Conservation (phyloP, 2,113 vertebrate genomes). For the Chinchilla lanigera region DNA sequence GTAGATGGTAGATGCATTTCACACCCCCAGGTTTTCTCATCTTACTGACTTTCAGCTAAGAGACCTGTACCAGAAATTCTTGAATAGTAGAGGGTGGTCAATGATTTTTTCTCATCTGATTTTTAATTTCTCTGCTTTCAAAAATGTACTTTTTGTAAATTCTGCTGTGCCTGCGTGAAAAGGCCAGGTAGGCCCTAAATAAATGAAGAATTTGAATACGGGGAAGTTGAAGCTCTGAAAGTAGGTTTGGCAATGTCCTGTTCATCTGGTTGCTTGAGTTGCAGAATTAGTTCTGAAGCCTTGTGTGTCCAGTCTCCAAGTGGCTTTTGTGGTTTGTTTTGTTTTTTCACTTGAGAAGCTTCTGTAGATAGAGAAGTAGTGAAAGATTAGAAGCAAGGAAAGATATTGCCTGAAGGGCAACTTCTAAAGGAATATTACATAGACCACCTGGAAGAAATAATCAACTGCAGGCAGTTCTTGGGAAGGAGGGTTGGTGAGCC, state of each 20-base stretch:
- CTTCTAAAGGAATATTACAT: background rate
- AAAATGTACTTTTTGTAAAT: background rate
- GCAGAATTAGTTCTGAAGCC: background rate
- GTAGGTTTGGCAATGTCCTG: background rate
- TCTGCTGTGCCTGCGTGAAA: background rate
- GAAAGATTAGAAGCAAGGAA: background rate
- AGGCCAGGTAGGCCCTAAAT: background rate
- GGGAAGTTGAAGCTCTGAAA: background rate
- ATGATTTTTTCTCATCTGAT: background rate
- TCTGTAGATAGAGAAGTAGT: background rate
- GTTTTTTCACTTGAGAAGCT: background rate
- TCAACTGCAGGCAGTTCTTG: background rate
- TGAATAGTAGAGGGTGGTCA: background rate
- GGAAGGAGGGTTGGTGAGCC: background rate
- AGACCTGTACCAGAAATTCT: background rate
- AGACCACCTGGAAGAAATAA: background rate
- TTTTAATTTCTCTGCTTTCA: background rate
- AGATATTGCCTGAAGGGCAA: background rate
- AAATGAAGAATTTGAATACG: background rate
- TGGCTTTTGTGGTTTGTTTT: background rate
- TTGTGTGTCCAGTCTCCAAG: background rate
- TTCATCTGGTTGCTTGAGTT: background rate
- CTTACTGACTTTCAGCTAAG: background rate
- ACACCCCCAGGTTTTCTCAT: background rate
- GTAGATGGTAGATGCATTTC: background rate